Percentiles rank a stretch among this genome's conserved stretches.
Conservation (phyloP, 1,140 invertebrate species). For the Gonioctena quinquepunctata region DNA sequence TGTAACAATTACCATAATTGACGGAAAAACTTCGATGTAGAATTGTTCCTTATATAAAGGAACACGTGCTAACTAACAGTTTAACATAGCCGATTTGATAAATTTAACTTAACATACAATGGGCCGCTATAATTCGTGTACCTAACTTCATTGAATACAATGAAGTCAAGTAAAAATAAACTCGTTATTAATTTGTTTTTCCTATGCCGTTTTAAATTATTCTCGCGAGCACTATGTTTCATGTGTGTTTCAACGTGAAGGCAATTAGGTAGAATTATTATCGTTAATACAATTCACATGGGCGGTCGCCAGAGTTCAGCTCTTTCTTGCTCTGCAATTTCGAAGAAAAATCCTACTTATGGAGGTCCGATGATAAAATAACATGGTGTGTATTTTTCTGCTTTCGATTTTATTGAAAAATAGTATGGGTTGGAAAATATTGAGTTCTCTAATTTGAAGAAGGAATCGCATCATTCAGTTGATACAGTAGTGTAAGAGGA, state of each 20-base stretch:
- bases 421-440: too few relatives aligned
- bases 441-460: too few relatives aligned
- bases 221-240: background rate
- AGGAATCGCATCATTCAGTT: too few relatives aligned
- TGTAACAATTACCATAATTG: too few relatives aligned
- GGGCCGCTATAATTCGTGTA: background rate
- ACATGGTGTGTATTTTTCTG: too few relatives aligned
- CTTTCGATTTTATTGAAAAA: too few relatives aligned
- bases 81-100: background rate
- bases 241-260: background rate
- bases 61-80: background rate
- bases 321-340: too few relatives aligned
- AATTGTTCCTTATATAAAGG: background rate
- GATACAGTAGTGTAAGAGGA: too few relatives aligned
- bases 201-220: background rate
- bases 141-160: background rate
- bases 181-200: background rate
- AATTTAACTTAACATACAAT: background rate
- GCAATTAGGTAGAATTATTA: background rate
- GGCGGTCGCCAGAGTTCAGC: background rate
- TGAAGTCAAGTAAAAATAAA: background rate
- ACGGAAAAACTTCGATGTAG: background rate
- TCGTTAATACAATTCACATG: background rate
- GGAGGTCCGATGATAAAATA: too few relatives aligned
- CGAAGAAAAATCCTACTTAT: too few relatives aligned